Evolutionary conservation across 2,113 vertebrate species (phyloP), one percentile per base, ranked within the genome.

Genomic region (Ammodytes marinus): DNA sequence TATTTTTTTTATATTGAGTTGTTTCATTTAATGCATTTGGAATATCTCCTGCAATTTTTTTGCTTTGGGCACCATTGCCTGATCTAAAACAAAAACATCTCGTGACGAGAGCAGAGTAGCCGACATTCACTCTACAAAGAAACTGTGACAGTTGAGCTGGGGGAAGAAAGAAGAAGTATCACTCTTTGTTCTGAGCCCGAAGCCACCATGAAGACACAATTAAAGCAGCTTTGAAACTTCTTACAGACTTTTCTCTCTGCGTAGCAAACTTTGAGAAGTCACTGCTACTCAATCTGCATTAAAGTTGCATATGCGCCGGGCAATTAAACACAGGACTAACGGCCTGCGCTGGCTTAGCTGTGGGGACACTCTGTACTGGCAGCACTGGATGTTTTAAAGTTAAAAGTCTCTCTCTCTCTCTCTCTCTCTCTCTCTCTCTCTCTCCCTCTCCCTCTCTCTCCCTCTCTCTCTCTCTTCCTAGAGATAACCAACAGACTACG

Each of bases 211-310:
- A 64, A 63, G 66, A 67, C 66, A 5, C 39, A 59, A 80, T 86
- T 86, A 79, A 75, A 89, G 74, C 64, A 8, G 84, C 77, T 88
- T 90, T 88, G 10, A 82, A 84, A 73, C 49, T 66, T 17, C 42
- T 17, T 46, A 35, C 58, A 27, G 27, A 47, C 68, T 74, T 78
- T 74, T 27, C 17, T 52, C 0, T 76, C 46, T 64, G 53, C 3
- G 17, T 47, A 19, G 59, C 4, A 69, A 81, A 81, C 64, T 80
- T 68, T 69, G n/a, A 58, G 61, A 79, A 83, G 49, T 78, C 50
- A 12, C 59, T 46, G 57, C 58, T 70, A 53, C 53, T 54, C 58
- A 77, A 86, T 79, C 77, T 71, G 67, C 49, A 73, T 85, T 78
- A 80, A 65, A 89, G 49, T 40, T 60, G 60, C 86, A 86, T 17